Evolutionary conservation across 1,140 invertebrate species (phyloP), one percentile per base, ranked within the genome.

Genomic region (Hylaeus anthracinus): DNA sequence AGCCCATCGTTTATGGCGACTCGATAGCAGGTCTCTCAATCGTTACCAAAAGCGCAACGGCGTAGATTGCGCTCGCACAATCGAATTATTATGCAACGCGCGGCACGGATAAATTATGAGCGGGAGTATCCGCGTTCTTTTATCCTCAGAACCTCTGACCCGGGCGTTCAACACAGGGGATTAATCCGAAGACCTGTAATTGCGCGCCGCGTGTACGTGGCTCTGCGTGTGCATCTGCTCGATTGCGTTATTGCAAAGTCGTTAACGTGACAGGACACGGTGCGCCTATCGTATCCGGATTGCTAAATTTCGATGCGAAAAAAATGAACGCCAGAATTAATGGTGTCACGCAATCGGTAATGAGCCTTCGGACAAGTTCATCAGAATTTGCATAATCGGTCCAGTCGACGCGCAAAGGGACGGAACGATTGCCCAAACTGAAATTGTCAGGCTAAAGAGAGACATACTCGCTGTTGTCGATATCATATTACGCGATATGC

Each of bases 101-200:
- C 39, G 45, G 53, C 6, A 5, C 12, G 61, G 26, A n/a, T 72
- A 72, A 79, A 56, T 73, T 73, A 73, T 48, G 26, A 39, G 5
- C 12, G 12, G 5, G 48, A 53, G 26, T 64, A 79, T 72, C 70
- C 15, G n/a, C 60, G 41, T 58, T 66, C 71, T 74, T 66, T 73
- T 65, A 65, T 48, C 61, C 12, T 2, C 6, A 48, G 41, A 10
- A 65, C 43, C 75, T 77, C 26, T 51, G 14, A 79, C 26, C 43
- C 41, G 8, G 12, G 43, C 41, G 26, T 53, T 41, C 63, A 8
- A 41, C 53, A 58, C 43, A 39, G 15, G 26, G n/a, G 58, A 69
- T 81, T 81, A 81, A 81, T 79, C 45, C 70, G 3, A 60, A 39
- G 12, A 82, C 5, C 56, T 56, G 51, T 55, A 73, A 82, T 81